Percentiles rank a stretch among this genome's conserved stretches.
Evolutionary conservation across 2,113 vertebrate genomes (phyloP).

Genomic region (Periophthalmus modestus): DNA sequence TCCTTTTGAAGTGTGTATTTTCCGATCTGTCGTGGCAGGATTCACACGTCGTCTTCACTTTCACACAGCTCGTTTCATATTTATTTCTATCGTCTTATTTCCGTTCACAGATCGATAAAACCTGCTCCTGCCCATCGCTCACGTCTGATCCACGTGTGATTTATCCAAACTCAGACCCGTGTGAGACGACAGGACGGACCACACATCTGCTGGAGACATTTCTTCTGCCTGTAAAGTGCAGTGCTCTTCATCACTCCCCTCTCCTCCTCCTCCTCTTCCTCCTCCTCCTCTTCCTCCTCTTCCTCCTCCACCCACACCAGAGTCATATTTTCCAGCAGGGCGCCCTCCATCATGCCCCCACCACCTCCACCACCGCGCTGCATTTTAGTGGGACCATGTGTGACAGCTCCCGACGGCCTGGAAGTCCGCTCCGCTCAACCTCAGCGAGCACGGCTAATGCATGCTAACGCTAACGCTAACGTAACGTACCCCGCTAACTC

Average conservation of each 20-base stretch:
- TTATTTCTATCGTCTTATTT: slow-evolving; percentile 33
- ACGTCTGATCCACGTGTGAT: too few relatives aligned
- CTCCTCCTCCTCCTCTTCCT: too few relatives aligned
- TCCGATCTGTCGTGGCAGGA: too few relatives aligned
- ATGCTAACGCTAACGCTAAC: neutral
- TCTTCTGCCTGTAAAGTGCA: slow-evolving; percentile 11
- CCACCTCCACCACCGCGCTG: slow-evolving; percentile 21
- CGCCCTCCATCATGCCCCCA: slow-evolving; percentile 21
- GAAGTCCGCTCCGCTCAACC: slow-evolving; percentile 11
- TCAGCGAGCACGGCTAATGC: neutral
- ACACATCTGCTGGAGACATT: neutral
- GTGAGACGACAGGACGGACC: too few relatives aligned
- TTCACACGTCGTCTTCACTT: neutral
- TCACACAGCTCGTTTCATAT: neutral
- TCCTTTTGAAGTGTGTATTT: too few relatives aligned
- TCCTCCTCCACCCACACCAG: neutral
- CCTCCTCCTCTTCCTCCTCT: too few relatives aligned
- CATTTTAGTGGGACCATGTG: slow-evolving; percentile 26
- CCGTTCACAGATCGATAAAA: slow-evolving; percentile 48
- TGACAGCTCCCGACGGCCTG: slow-evolving; percentile 33
- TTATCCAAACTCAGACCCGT: slow-evolving; percentile 1
- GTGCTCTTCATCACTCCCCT: slow-evolving; percentile 9
- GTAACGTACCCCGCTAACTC: neutral
- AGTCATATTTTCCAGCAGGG: slow-evolving; percentile 40
- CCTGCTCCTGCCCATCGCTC: too few relatives aligned